A percentile compares a stretch with the other conserved stretches of the same genome.
phyloP scores from a whole-genome alignment of 2,113 vertebrate species.

The Anas platyrhynchos region DNA sequence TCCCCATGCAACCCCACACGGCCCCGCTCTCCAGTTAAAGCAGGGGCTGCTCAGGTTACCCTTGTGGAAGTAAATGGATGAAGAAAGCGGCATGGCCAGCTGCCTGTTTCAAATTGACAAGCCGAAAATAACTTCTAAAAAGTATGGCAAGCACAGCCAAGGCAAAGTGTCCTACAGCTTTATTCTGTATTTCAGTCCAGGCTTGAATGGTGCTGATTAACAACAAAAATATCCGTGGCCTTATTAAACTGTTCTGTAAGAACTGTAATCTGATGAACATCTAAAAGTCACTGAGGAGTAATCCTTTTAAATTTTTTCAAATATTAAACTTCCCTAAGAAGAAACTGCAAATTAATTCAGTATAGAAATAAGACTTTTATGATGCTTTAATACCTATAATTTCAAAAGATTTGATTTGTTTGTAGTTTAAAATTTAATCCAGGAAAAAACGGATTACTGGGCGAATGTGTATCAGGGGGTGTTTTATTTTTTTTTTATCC shows the following conservation, averaged over 20 bases:
- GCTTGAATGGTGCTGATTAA: neutral
- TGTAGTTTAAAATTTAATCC: neutral
- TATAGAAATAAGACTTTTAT: neutral
- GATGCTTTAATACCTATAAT: neutral
- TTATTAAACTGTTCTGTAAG: neutral
- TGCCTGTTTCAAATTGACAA: neutral
- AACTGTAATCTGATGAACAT: neutral
- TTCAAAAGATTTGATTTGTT: neutral
- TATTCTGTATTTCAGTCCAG: neutral
- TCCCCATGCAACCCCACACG: neutral
- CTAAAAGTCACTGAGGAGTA: neutral
- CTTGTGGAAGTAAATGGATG: neutral
- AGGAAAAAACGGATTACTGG: neutral
- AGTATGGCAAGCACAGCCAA: neutral
- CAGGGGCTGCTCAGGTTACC: neutral
- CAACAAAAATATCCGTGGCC: neutral
- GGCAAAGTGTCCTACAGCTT: neutral
- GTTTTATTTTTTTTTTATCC: neutral
- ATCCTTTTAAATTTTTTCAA: neutral
- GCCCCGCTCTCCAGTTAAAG: neutral
- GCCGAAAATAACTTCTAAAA: neutral
- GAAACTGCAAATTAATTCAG: neutral
- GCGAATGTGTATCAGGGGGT: neutral
- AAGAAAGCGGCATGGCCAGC: accelerated
- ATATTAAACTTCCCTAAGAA: neutral